A percentile compares a stretch with the other conserved stretches of the same genome.
Conservation (phyloP, 2,113 vertebrate species). For the Oophaga pumilio region DNA sequence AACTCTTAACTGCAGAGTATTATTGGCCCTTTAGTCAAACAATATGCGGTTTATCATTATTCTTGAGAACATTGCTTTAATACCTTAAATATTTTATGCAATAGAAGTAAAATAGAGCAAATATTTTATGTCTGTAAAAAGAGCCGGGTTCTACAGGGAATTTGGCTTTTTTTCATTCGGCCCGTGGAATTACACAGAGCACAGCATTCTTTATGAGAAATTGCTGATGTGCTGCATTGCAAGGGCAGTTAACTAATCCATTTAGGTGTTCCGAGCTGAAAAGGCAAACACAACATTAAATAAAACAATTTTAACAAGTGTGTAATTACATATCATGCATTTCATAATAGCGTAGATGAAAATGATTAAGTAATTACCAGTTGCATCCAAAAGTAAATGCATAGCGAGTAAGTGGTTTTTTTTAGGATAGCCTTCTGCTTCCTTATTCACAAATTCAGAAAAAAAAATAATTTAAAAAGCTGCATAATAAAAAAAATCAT, state of each 20-base stretch:
- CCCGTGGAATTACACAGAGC: constrained; percentile 40
- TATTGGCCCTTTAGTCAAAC: constrained; percentile 4
- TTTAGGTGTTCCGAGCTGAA: constrained; percentile 43
- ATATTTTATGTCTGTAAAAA: constrained; percentile 22
- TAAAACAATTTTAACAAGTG: constrained; percentile 47
- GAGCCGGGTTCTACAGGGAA: neutral
- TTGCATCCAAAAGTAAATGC: neutral
- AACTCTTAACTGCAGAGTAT: neutral
- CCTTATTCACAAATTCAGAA: neutral
- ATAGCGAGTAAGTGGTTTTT: neutral
- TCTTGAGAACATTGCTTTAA: neutral
- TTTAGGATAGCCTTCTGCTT: neutral
- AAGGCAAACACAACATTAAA: constrained; percentile 51
- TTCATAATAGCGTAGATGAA: constrained; percentile 34
- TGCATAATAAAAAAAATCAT: no score
- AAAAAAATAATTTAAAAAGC: neutral
- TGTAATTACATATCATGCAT: constrained; percentile 37
- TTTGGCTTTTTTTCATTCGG: constrained; percentile 5
- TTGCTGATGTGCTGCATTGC: constrained; percentile 27
- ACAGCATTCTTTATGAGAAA: constrained; percentile 45
- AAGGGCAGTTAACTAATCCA: constrained; percentile 43
- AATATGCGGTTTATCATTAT: neutral
- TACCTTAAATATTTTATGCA: constrained; percentile 9
- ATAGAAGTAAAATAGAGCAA: constrained; percentile 9
- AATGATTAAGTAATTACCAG: constrained; percentile 21